Conservation (phyloP, 2,888 invertebrate species). For the Spialia ferax region DNA sequence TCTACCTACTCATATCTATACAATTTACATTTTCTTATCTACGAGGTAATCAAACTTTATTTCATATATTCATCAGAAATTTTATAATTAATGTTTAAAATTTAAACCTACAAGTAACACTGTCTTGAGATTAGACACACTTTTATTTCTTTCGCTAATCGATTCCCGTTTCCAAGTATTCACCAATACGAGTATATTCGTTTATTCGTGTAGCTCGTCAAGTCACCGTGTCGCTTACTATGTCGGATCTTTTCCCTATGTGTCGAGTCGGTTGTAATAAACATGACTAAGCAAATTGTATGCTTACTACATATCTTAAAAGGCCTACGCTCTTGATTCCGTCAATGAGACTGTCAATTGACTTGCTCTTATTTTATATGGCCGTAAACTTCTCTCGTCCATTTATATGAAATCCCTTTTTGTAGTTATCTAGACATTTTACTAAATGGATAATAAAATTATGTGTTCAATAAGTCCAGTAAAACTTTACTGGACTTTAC, state of each 20-base stretch:
- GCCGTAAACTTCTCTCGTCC: too few species aligned
- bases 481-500: too few species aligned
- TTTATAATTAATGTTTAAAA: too few species aligned
- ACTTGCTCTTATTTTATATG: too few species aligned
- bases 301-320: neutral
- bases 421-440: too few species aligned
- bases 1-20: too few species aligned
- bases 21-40: too few species aligned
- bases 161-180: neutral
- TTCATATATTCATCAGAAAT: too few species aligned
- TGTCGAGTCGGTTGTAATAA: neutral
- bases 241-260: slow-evolving; percentile 35
- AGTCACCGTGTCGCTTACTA: slow-evolving; percentile 42
- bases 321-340: neutral
- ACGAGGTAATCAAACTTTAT: too few species aligned
- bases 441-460: too few species aligned
- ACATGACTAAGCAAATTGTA: neutral
- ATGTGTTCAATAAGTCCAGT: too few species aligned
- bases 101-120: slow-evolving; percentile 25
- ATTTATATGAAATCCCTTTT: too few species aligned
- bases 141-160: neutral
- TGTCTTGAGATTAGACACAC: neutral
- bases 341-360: neutral
- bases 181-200: slow-evolving; percentile 6
- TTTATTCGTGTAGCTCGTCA: slow-evolving; percentile 47